Evolutionary conservation across 2,113 vertebrate species (phyloP).

Genomic region (Corythornis madagascariensis): DNA sequence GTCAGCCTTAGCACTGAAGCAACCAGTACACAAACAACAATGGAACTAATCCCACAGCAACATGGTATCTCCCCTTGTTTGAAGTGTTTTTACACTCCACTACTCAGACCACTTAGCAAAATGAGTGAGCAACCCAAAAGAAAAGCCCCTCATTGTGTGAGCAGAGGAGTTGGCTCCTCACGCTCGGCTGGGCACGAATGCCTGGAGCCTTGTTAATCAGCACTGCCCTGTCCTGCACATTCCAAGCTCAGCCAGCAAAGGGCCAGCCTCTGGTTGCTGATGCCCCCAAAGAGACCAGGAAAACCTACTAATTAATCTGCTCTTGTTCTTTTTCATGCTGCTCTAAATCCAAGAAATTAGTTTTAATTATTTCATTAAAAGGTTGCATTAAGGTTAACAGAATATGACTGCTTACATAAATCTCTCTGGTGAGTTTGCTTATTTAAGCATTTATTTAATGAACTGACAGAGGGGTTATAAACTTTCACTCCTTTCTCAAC

Average conservation of each 20-base stretch:
- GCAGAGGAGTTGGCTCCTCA: constrained; percentile 51
- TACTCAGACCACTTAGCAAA: neutral
- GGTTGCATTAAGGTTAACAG: constrained; percentile 66
- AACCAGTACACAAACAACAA: neutral
- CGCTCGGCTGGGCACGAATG: constrained; percentile 67
- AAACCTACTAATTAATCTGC: constrained; percentile 66
- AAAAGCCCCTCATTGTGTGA: constrained; percentile 45
- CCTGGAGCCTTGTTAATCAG: constrained; percentile 50
- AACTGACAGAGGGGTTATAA: constrained; percentile 31
- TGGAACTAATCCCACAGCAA: neutral
- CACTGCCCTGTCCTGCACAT: constrained; percentile 53
- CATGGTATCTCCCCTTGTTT: neutral
- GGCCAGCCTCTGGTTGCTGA: constrained; percentile 28
- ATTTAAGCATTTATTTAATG: constrained; percentile 61
- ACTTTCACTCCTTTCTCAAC: constrained; percentile 37
- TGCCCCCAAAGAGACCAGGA: constrained; percentile 20
- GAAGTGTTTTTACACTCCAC: constrained; percentile 32
- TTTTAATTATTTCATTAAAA: constrained; percentile 72
- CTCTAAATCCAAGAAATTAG: constrained; percentile 60
- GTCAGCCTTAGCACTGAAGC: neutral
- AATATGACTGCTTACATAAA: constrained; percentile 57
- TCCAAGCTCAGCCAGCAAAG: constrained; percentile 22
- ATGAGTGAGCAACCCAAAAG: neutral
- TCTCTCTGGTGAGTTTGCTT: constrained; percentile 37
- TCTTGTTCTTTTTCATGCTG: constrained; percentile 65